Evolutionary conservation across 2,797 vertebrate species (phyloP), one percentile per base, ranked within the genome.

Genomic region (Notolabrus celidotus): DNA sequence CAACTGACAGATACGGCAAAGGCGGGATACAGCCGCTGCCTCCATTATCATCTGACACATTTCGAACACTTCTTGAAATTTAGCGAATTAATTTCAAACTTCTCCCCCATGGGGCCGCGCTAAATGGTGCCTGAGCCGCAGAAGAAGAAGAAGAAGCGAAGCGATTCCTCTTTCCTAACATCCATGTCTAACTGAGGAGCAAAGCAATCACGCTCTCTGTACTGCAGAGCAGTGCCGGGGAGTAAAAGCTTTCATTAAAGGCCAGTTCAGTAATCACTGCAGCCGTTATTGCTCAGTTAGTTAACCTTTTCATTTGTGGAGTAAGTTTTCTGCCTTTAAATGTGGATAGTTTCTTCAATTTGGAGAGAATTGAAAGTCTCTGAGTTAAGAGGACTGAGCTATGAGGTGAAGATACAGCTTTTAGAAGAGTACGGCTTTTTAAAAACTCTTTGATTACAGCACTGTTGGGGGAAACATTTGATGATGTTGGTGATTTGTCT

Each of bases 1-100:
- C 61, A 16, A 45, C 38, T 65, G 77, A 62, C 70, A 57, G 84
- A 79, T 79, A 70, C 46, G 25, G 58, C 33, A 42, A 51, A 73
- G 74, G 63, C 25, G 41, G 53, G 72, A 74, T 1, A 20, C 31
- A 41, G 65, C 56, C 5, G 22, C 64, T 7, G 61, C 62, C 36
- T 74, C 63, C 68, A 78, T 85, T 87, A 77, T 85, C 71, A 51
- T 61, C 60, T 67, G 66, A 80, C 86, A 46, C 54, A 73, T 86
- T 80, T 87, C 86, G 85, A 62, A 80, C 60, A 68, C 67, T 82
- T 56, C 83, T 61, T 64, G 33, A 45, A 75, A 76, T 86, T 87
- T 55, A 47, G 47, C 52, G 67, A 87, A 78, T 86, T 70, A 56
- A 86, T 84, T 89, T 86, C 33, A 68, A 87, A 71, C 78, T 79